These are phyloP conservation scores for Bufo bufo DNA, from an alignment of 2,113 vertebrate genomes.

Conservation along the genomic window DNA sequence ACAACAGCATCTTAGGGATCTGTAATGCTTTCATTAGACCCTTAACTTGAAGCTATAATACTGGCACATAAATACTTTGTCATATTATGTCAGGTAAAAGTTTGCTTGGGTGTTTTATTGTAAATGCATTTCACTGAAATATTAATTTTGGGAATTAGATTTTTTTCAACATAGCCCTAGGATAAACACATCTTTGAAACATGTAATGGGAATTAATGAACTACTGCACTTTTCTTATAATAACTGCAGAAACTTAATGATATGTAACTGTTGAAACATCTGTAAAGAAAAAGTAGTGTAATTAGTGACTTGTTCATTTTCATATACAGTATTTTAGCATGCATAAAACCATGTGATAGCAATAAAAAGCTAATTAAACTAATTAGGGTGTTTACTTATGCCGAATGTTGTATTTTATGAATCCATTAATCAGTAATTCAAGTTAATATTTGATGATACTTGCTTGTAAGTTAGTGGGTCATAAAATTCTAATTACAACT, in stretches of 20 bases:
- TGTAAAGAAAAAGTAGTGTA: background rate
- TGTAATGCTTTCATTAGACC: too few relatives aligned
- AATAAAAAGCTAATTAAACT: slow-evolving; percentile 16
- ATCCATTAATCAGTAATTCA: slow-evolving; percentile 18
- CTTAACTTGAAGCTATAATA: too few relatives aligned
- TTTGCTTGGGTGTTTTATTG: too few relatives aligned
- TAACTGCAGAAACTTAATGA: background rate
- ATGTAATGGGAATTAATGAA: background rate
- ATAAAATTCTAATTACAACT: slow-evolving; percentile 8
- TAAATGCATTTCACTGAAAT: too few relatives aligned
- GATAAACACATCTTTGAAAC: background rate
- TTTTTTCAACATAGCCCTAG: background rate
- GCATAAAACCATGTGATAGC: background rate
- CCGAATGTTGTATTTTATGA: background rate
- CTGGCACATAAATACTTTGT: too few relatives aligned
- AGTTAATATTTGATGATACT: slow-evolving; percentile 12
- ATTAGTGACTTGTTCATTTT: background rate
- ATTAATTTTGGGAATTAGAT: too few relatives aligned
- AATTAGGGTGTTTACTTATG: slow-evolving; percentile 13
- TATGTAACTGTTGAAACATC: background rate
- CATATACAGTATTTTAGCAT: background rate
- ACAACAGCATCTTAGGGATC: too few relatives aligned
- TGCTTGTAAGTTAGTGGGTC: background rate
- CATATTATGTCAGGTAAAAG: too few relatives aligned
- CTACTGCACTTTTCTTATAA: background rate